Conservation (phyloP, 2,888 invertebrate species). For the Quadroppia sp. region DNA sequence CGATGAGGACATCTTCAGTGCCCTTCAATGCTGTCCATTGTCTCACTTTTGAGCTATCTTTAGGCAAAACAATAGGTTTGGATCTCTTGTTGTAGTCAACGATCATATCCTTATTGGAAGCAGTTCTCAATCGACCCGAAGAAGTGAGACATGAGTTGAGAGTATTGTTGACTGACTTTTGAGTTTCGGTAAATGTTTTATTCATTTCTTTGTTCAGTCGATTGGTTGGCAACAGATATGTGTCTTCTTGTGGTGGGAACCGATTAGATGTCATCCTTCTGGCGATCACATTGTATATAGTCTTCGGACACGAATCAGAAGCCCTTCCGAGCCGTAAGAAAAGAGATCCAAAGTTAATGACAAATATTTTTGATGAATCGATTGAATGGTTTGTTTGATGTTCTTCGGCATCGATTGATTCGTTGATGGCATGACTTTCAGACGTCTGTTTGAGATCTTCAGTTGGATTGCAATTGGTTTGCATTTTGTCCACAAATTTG, state of each 20-base stretch:
- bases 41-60: not conserved
- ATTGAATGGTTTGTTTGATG: not conserved
- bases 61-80: conserved; percentile 31
- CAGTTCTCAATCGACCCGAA: not conserved
- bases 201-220: conserved; percentile 39
- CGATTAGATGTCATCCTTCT: conserved; percentile 56
- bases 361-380: conserved; percentile 61
- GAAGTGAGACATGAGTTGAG: conserved; percentile 19
- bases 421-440: too few relatives aligned
- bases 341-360: conserved; percentile 91
- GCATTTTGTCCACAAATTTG: too few relatives aligned
- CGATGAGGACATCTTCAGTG: conserved; percentile 38
- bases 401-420: too few relatives aligned
- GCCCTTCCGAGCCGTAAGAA: conserved; percentile 84
- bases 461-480: too few relatives aligned
- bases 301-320: conserved; percentile 79
- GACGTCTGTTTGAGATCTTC: too few relatives aligned
- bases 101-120: conserved; percentile 15
- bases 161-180: conserved; percentile 17
- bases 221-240: conserved; percentile 43
- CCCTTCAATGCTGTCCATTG: conserved; percentile 12
- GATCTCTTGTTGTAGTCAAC: conserved; percentile 34
- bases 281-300: conserved; percentile 78
- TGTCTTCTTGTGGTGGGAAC: conserved; percentile 48
- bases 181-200: conserved; percentile 45